Conservation (phyloP, 2,797 vertebrate genomes). For the Iguana delicatissima region DNA sequence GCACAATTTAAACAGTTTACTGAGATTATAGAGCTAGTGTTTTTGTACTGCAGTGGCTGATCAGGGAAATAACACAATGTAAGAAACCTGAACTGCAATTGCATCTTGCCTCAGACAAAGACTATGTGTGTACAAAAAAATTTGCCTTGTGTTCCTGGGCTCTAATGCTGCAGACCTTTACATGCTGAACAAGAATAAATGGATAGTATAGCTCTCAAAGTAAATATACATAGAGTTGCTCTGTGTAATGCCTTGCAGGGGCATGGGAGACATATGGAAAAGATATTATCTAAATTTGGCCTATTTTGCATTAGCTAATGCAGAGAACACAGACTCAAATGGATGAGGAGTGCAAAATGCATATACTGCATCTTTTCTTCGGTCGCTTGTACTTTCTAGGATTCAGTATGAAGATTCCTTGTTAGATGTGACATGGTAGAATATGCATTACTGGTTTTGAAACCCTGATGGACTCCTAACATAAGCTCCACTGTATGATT, state of each 20-base stretch:
- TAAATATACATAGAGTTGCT: neutral
- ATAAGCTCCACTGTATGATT: neutral
- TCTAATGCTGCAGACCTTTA: neutral
- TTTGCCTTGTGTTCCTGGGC: neutral
- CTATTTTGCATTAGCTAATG: constrained; percentile 10
- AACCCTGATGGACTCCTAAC: neutral
- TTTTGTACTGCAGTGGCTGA: constrained; percentile 63
- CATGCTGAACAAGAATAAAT: neutral
- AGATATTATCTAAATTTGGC: neutral
- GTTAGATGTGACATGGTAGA: constrained; percentile 23
- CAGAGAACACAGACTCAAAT: constrained; percentile 38
- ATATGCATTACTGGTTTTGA: constrained; percentile 24
- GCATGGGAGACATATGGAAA: neutral
- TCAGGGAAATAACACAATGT: constrained; percentile 21
- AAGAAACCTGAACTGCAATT: constrained; percentile 18
- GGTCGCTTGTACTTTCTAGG: constrained; percentile 50
- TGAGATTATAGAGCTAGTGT: constrained; percentile 60
- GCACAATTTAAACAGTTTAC: constrained; percentile 71
- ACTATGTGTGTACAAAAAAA: constrained; percentile 5
- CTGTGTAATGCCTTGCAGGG: neutral
- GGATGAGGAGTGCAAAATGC: constrained; percentile 61
- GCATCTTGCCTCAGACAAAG: constrained; percentile 14
- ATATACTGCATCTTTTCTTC: constrained; percentile 60
- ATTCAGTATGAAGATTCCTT: neutral
- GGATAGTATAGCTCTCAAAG: neutral